A percentile compares a stretch with the other conserved stretches of the same genome.
Evolutionary conservation across 2,113 vertebrate species (phyloP).

Genomic region (Salvelinus namaycush): DNA sequence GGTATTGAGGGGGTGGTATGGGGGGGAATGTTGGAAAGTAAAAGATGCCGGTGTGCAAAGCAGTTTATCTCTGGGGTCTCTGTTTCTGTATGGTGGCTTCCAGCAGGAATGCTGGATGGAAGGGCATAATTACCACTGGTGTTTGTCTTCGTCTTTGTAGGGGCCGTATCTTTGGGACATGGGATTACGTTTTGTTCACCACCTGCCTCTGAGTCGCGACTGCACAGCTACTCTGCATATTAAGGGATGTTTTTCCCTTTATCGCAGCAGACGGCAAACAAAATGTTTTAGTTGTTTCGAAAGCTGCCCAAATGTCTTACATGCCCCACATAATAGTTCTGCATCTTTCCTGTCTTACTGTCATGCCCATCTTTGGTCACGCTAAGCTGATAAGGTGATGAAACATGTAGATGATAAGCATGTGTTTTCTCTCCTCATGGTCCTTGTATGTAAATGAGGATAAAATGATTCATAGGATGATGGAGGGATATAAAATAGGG

Average conservation of each 20-base stretch:
- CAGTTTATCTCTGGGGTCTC: constrained; percentile 37
- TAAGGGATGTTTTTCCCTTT: constrained; percentile 24
- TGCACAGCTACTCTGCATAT: constrained; percentile 27
- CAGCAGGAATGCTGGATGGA: constrained; percentile 5
- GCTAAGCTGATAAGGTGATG: not conserved
- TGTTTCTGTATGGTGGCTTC: constrained; percentile 6
- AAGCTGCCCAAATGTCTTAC: constrained; percentile 20
- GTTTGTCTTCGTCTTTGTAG: constrained; percentile 46
- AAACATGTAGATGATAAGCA: not conserved
- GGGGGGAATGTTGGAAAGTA: too few relatives aligned
- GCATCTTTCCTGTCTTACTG: not conserved
- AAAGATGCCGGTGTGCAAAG: constrained; percentile 53
- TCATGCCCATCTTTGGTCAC: too few relatives aligned
- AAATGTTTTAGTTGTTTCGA: not conserved
- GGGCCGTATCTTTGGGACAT: constrained; percentile 22
- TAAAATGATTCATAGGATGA: not conserved
- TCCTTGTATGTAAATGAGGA: constrained; percentile 11
- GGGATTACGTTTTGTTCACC: constrained; percentile 31
- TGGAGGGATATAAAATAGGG: not conserved
- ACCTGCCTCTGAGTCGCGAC: too few relatives aligned
- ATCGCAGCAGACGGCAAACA: constrained; percentile 9
- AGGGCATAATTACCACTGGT: constrained; percentile 52
- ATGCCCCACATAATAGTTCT: constrained; percentile 5
- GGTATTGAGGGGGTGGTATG: too few relatives aligned
- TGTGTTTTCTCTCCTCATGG: not conserved